Conservation (phyloP, 1,140 invertebrate species). For the Dysdera silvatica region DNA sequence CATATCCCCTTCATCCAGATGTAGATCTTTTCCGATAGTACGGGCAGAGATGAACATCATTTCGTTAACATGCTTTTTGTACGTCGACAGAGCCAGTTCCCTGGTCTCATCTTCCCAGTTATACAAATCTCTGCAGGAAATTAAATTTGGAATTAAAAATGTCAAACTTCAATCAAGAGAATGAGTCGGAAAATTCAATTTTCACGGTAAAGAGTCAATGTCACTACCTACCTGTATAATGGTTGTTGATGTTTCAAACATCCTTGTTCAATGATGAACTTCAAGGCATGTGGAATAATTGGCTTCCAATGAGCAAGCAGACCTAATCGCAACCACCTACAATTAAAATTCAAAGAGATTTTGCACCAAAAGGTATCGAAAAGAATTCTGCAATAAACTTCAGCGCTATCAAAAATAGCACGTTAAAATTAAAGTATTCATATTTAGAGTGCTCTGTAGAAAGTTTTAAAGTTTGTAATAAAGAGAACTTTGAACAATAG, state of each 20-base stretch:
- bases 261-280: conserved; percentile 72
- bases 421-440: no score
- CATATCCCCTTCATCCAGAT: no score
- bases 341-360: conserved; percentile 25
- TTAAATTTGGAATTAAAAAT: conserved; percentile 16
- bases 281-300: conserved; percentile 56
- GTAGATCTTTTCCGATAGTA: no score
- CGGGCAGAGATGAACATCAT: conserved; percentile 80
- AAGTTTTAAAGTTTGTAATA: no score
- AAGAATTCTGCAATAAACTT: no score
- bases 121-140: conserved; percentile 61
- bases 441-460: no score
- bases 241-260: conserved; percentile 85
- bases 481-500: no score
- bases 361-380: no score
- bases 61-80: conserved; percentile 56
- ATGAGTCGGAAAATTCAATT: neutral
- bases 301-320: conserved; percentile 61
- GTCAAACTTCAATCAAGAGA: conserved; percentile 26
- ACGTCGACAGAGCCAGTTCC: conserved; percentile 61
- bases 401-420: no score
- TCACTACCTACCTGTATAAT: conserved; percentile 58
- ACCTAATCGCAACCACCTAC: conserved; percentile 67
- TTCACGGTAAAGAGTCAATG: no score
- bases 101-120: conserved; percentile 65